phyloP scores from a whole-genome alignment of 92 coral and sea anemone species.

The Heteractis magnifica region DNA sequence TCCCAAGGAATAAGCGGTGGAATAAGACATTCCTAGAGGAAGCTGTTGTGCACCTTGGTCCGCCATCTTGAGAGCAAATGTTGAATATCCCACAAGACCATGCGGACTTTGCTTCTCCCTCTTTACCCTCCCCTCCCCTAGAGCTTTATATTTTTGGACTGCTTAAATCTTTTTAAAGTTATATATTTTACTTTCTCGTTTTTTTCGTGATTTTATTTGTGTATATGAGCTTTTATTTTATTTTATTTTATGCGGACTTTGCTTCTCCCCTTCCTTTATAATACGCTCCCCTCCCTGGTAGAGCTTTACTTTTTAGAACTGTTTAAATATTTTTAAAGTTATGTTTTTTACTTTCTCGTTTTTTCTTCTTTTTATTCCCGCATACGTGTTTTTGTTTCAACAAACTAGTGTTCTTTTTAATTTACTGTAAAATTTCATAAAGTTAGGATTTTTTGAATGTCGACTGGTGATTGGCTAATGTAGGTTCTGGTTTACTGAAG shows the following conservation, averaged over 20 bases:
- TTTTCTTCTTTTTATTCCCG: background rate
- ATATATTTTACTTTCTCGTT: background rate
- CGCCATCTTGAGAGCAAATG: background rate
- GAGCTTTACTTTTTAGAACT: background rate
- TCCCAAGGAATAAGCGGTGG: conserved; percentile 38
- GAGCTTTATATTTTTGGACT: background rate
- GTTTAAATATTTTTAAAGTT: background rate
- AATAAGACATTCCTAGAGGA: conserved; percentile 41
- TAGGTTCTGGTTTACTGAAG: background rate
- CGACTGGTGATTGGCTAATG: background rate
- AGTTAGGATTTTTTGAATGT: no score
- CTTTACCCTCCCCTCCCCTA: conserved; percentile 3
- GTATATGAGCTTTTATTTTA: background rate
- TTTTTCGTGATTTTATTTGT: background rate
- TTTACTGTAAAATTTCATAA: no score
- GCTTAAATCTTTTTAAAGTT: background rate
- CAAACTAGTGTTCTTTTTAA: no score
- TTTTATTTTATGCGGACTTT: background rate
- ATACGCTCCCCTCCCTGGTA: background rate
- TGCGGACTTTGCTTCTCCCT: background rate
- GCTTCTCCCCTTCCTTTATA: background rate
- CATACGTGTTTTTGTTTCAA: no score
- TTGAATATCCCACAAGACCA: conserved; percentile 5
- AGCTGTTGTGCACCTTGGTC: conserved; percentile 31
- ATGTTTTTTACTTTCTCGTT: background rate